Evolutionary conservation across 1,140 invertebrate genomes (phyloP), one percentile per base, ranked within the genome.

Genomic region (Lasaia peninsularis): DNA sequence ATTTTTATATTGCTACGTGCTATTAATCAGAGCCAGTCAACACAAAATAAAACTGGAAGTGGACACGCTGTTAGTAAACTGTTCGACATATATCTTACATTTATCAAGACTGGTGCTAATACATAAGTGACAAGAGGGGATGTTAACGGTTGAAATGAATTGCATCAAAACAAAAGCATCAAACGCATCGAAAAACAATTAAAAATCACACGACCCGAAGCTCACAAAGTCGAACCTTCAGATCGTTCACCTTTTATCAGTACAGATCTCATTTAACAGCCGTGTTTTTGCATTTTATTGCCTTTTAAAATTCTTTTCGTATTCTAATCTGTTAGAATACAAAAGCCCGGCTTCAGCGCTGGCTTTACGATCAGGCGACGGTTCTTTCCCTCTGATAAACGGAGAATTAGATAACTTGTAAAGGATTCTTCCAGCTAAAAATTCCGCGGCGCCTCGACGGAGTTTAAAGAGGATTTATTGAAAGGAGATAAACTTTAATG

Each of bases 401-500:
- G 18, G 10, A 48, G 40, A 48, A 48, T 48, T 48, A 48, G 40
- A 48, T 48, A 48, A 48, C 40, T 48, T 48, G 40, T 48, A 48
- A 48, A 48, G 40, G 40, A 48, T 48, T 48, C 40, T 18, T 48
- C 20, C 40, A 21, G 18, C 40, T 21, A 16, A 18, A 48, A 48
- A 48, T 48, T 48, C 40, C 10, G 18, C 40, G 40, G 10, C 40
- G 40, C 20, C 18, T 48, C 40, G 40, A 16, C 37, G 37, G 18
- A 48, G 40, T 48, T 48, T 48, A 48, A 48, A n/a, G 16, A 48
- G 40, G 40, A 48, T 48, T 48, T 48, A 48, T 48, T 48, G 40
- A 21, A 48, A 48, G 11, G 16, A 21, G 40, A 48, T 48, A 44
- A 48, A 48, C 18, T 48, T 11, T 10, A 44, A 48, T 21, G 10